These are phyloP conservation scores for Montifringilla adamsi DNA, from an alignment of 2,113 vertebrate genomes.

Conservation along the genomic window DNA sequence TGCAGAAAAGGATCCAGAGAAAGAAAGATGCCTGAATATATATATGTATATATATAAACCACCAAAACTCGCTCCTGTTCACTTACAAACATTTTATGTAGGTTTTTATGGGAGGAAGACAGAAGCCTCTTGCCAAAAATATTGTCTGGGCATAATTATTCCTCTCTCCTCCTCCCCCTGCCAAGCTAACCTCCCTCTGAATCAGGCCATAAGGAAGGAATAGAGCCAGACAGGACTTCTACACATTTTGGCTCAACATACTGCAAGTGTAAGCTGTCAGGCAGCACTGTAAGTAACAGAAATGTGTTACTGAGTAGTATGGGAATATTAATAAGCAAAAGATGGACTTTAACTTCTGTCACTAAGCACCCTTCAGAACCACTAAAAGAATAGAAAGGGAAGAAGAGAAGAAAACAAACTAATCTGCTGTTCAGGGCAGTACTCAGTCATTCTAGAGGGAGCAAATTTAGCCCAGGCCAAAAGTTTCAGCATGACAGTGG, in stretches of 20 bases:
- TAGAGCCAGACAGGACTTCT: constrained; percentile 42
- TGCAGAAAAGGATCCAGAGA: neutral
- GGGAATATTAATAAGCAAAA: constrained; percentile 46
- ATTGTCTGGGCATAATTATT: constrained; percentile 26
- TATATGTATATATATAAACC: too few relatives aligned
- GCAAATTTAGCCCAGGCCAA: neutral
- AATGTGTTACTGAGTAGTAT: neutral
- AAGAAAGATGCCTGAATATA: neutral
- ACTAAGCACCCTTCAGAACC: neutral
- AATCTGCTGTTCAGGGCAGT: neutral
- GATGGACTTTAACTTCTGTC: constrained; percentile 32
- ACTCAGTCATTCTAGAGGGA: neutral
- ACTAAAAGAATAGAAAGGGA: neutral
- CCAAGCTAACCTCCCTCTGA: constrained; percentile 25
- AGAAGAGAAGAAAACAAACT: neutral
- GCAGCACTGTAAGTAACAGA: constrained; percentile 22
- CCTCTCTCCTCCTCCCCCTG: neutral
- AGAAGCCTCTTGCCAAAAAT: constrained; percentile 20
- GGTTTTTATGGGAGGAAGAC: neutral
- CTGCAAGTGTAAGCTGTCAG: constrained; percentile 27
- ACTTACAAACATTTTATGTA: neutral
- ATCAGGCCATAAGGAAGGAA: constrained; percentile 49
- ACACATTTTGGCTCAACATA: neutral
- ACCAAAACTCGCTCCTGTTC: neutral
- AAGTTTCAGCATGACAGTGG: neutral